Evolutionary conservation across 2,888 invertebrate genomes (phyloP).

Genomic region (Tillus elongatus): DNA sequence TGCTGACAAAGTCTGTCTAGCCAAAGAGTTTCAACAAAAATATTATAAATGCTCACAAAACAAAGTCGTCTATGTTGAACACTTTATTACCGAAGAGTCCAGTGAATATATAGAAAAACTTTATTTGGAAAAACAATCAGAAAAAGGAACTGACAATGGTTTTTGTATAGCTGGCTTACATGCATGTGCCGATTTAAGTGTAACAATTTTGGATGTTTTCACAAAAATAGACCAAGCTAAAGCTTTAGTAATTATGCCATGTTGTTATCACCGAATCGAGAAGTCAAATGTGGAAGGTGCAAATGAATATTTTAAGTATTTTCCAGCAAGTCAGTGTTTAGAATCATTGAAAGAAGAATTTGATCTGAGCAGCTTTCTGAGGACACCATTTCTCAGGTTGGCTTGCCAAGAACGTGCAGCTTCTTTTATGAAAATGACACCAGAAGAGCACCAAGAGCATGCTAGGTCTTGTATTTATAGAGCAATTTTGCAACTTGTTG

Average conservation of each 20-base stretch:
- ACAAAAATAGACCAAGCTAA: constrained; percentile 47
- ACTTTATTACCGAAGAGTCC: constrained; percentile 49
- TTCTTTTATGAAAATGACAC: constrained; percentile 45
- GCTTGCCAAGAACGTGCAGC: constrained; percentile 60
- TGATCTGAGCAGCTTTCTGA: constrained; percentile 44
- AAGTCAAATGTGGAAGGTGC: constrained; percentile 20
- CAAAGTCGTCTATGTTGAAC: constrained; percentile 50
- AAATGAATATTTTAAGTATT: constrained; percentile 48
- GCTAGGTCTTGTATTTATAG: constrained; percentile 51
- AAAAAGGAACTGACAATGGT: too few species aligned
- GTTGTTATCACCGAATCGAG: constrained; percentile 69
- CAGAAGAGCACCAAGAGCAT: constrained; percentile 43
- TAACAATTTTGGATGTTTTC: constrained; percentile 59
- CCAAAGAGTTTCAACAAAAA: constrained; percentile 49
- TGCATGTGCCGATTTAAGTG: constrained; percentile 68
- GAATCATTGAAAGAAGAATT: constrained; percentile 36
- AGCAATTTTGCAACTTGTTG: constrained; percentile 55
- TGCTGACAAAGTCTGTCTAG: constrained; percentile 46
- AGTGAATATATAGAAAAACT: constrained; percentile 32
- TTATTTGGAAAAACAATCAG: too few species aligned
- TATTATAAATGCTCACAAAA: constrained; percentile 46
- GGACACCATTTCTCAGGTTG: constrained; percentile 59
- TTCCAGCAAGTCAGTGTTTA: constrained; percentile 54
- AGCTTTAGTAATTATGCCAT: constrained; percentile 60
- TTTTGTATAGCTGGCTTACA: constrained; percentile 59